phyloP scores from a whole-genome alignment of 2,888 invertebrate genomes.

The Helleia helle region DNA sequence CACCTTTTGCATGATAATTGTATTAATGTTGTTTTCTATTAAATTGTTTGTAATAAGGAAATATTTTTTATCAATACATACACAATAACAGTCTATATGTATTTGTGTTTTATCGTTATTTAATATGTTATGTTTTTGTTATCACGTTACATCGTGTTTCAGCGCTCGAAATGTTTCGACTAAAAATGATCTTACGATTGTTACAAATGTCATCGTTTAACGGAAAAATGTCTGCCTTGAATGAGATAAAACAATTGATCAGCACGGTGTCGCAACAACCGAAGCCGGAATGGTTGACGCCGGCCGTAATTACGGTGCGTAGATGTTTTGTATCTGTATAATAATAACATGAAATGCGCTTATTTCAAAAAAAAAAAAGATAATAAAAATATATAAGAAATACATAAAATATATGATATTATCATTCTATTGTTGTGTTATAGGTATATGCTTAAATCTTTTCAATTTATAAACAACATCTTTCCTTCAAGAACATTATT shows the following conservation, averaged over 20 bases:
- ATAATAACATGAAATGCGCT: too few species aligned
- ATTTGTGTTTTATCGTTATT: too few species aligned
- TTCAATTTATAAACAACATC: too few species aligned
- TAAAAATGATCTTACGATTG: constrained; percentile 95
- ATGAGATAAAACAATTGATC: constrained; percentile 98
- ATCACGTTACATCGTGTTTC: too few species aligned
- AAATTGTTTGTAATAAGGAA: neutral
- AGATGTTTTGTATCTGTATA: neutral
- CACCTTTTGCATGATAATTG: constrained; percentile 17
- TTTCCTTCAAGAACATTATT: too few species aligned
- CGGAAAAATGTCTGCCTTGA: constrained; percentile 98
- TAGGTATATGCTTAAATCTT: too few species aligned
- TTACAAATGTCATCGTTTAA: constrained; percentile 98
- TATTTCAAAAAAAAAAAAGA: too few species aligned
- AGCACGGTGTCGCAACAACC: constrained; percentile 93
- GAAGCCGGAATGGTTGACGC: constrained; percentile 94
- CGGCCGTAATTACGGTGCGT: constrained; percentile 94
- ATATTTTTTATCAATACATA: too few species aligned
- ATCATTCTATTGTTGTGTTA: too few species aligned
- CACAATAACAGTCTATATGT: too few species aligned
- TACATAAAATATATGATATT: neutral
- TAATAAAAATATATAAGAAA: too few species aligned
- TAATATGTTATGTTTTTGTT: too few species aligned
- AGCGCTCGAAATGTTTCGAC: constrained; percentile 92
- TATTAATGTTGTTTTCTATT: neutral